Evolutionary conservation across 2,113 vertebrate species (phyloP).

Genomic region (Notarius lentiginosus): DNA sequence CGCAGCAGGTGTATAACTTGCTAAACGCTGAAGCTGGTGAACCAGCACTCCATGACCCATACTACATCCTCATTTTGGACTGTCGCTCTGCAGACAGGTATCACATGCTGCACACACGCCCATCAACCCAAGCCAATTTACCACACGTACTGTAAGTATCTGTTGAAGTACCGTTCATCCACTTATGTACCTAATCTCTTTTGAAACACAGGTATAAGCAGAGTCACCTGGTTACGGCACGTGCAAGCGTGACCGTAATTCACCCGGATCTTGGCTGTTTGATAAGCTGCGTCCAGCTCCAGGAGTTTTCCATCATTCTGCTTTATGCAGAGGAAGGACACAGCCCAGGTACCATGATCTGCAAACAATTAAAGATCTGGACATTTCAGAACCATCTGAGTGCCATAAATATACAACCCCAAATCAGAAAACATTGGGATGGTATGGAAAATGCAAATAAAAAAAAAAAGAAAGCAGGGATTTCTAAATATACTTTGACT

Average conservation of each 20-base stretch:
- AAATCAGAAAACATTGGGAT: too few species aligned
- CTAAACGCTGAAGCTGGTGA: slow-evolving; percentile 66
- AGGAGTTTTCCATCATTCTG: slow-evolving; percentile 69
- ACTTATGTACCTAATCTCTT: neutral
- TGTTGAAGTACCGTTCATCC: neutral
- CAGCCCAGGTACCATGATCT: slow-evolving; percentile 62
- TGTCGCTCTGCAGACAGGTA: slow-evolving; percentile 66
- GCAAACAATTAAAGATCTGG: neutral
- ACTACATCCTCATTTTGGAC: slow-evolving; percentile 68
- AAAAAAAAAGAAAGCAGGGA: too few species aligned
- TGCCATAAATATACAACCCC: neutral
- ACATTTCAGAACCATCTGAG: neutral
- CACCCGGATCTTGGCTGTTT: slow-evolving; percentile 67
- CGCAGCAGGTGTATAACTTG: slow-evolving; percentile 68
- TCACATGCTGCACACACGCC: neutral
- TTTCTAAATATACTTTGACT: too few species aligned
- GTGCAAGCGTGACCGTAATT: slow-evolving; percentile 65
- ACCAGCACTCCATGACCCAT: slow-evolving; percentile 57
- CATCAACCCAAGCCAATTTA: neutral
- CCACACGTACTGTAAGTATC: neutral
- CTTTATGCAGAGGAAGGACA: slow-evolving; percentile 67
- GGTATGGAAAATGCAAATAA: too few species aligned
- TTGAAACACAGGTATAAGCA: slow-evolving; percentile 62
- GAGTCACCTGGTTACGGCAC: slow-evolving; percentile 66
- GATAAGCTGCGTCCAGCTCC: slow-evolving; percentile 66